A percentile compares a stretch with the other conserved stretches of the same genome.
Evolutionary conservation across 2,888 invertebrate genomes (phyloP).

Genomic region (Melinopterus prodromus): DNA sequence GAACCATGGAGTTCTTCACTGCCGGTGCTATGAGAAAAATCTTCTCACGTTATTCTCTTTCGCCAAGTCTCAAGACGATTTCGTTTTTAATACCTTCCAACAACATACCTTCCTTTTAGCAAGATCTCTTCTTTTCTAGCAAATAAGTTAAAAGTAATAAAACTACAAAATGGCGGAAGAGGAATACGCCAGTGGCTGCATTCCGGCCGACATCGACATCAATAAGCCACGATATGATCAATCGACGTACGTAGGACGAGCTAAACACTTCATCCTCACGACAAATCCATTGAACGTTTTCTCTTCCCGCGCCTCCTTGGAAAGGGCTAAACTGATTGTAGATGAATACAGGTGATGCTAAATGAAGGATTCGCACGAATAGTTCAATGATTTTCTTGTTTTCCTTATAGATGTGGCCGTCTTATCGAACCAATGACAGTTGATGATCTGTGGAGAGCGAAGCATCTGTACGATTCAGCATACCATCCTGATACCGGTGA

Average conservation of each 20-base stretch:
- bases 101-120: neutral
- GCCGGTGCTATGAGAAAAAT: too few relatives aligned
- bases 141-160: neutral
- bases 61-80: too few relatives aligned
- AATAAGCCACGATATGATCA: constrained; percentile 94
- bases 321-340: constrained; percentile 82
- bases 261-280: constrained; percentile 88
- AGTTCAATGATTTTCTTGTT: constrained; percentile 15
- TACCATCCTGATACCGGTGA: constrained; percentile 99
- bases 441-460: constrained; percentile 89
- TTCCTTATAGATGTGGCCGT: constrained; percentile 36
- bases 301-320: constrained; percentile 72
- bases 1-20: too few relatives aligned
- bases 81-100: too few relatives aligned
- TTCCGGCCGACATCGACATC: constrained; percentile 66
- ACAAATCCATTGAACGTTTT: constrained; percentile 96
- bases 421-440: constrained; percentile 63
- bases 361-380: neutral
- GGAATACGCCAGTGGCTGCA: constrained; percentile 5
- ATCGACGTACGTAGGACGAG: constrained; percentile 86
- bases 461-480: constrained; percentile 97
- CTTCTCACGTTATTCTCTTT: too few relatives aligned
- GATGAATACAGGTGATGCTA: constrained; percentile 75
- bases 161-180: constrained; percentile 17
- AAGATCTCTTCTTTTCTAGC: neutral